Conservation (phyloP, 37 sponge, comb jelly and placozoan genomes). For the Bolinopsis microptera region DNA sequence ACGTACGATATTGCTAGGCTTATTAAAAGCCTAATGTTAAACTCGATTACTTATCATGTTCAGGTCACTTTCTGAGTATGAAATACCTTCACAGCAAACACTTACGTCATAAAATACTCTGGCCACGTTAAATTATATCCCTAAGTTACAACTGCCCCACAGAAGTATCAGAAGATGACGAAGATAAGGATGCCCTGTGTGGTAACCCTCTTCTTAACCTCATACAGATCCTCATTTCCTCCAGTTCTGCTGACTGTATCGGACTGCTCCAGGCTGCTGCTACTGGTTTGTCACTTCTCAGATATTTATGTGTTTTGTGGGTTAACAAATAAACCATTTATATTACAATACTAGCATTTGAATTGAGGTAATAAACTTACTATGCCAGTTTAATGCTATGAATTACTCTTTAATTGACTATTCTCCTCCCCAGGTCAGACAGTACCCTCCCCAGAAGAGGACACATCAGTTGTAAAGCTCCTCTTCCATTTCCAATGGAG, state of each 20-base stretch:
- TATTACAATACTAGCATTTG: no score
- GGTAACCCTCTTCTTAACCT: slow-evolving; percentile 45
- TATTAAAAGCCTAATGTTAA: no score
- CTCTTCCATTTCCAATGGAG: slow-evolving; percentile 44
- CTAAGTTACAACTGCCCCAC: no score
- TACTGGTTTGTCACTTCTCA: background rate
- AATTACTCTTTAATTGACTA: no score
- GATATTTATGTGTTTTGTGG: background rate
- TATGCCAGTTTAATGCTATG: background rate
- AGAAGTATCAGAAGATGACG: slow-evolving; percentile 19
- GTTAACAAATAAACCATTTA: no score
- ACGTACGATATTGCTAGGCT: no score
- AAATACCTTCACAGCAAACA: no score
- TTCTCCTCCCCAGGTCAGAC: background rate
- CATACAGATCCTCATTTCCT: slow-evolving; percentile 11
- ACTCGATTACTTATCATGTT: no score
- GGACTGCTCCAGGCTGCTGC: background rate
- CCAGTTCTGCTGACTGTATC: slow-evolving; percentile 17
- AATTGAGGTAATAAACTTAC: no score
- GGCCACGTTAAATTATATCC: background rate
- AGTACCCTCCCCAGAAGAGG: background rate
- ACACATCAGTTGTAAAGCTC: slow-evolving; percentile 5
- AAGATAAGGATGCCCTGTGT: slow-evolving; percentile 24
- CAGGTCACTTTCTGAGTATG: no score
- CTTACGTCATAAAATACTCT: no score